These are phyloP conservation scores for Microtus oregoni DNA, from an alignment of 2,113 vertebrate genomes.

Conservation along the genomic window DNA sequence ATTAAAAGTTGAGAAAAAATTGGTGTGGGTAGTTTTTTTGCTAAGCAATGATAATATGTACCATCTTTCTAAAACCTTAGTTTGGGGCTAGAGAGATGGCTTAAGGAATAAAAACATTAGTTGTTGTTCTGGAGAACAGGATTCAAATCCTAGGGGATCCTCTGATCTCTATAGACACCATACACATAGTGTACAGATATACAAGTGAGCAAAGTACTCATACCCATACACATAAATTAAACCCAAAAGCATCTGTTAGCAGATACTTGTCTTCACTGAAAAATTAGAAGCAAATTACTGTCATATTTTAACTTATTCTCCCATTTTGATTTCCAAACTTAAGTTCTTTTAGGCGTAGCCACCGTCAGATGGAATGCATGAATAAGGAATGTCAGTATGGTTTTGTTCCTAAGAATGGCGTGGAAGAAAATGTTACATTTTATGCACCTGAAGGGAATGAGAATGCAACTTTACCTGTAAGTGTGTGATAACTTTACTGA, in stretches of 20 bases:
- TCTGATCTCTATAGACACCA: neutral
- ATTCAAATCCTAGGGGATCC: neutral
- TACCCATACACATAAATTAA: neutral
- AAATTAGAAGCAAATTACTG: conserved; percentile 31
- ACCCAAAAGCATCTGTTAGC: neutral
- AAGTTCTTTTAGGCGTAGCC: conserved; percentile 87
- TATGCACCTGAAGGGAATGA: conserved; percentile 89
- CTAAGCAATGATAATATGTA: neutral
- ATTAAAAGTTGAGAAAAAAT: conserved; percentile 12
- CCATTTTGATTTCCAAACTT: neutral
- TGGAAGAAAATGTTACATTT: conserved; percentile 88
- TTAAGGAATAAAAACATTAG: neutral
- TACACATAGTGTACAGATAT: neutral
- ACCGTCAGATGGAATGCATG: conserved; percentile 87
- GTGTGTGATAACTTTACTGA: conserved; percentile 70
- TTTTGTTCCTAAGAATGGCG: conserved; percentile 84
- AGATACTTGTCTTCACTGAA: conserved; percentile 8
- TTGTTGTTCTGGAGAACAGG: neutral
- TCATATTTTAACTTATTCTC: neutral
- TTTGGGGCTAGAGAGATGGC: neutral
- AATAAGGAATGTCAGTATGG: conserved; percentile 90
- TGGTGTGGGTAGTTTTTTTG: neutral
- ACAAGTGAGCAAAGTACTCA: neutral
- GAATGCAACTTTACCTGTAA: conserved; percentile 85
- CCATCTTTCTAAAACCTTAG: conserved; percentile 23